Percentiles rank a stretch among this genome's conserved stretches.
Evolutionary conservation across 2,113 vertebrate genomes (phyloP).

Genomic region (Acrocephalus arundinaceus): DNA sequence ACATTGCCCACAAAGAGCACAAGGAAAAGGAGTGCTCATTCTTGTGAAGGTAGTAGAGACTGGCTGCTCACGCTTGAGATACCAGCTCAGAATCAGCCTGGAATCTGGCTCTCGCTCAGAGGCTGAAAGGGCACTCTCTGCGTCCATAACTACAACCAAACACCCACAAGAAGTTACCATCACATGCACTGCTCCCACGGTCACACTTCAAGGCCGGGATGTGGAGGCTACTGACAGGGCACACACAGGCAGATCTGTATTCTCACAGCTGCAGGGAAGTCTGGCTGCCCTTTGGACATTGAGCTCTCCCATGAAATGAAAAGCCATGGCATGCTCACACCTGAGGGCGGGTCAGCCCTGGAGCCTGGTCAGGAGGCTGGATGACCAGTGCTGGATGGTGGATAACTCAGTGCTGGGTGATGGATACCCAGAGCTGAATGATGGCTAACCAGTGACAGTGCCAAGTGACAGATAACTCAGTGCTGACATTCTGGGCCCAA

Average conservation of each 20-base stretch:
- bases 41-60: too few species aligned
- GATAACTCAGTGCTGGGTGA: neutral
- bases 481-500: too few species aligned
- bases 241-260: too few species aligned
- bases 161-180: neutral
- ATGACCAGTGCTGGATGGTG: neutral
- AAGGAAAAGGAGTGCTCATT: neutral
- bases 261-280: neutral
- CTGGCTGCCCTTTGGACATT: neutral
- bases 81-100: neutral
- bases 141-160: neutral
- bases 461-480: too few species aligned
- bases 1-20: fast-evolving
- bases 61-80: neutral
- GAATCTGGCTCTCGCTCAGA: neutral
- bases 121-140: neutral
- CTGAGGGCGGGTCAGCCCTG: neutral
- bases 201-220: neutral
- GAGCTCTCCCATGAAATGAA: neutral
- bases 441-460: too few species aligned
- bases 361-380: neutral
- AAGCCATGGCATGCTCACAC: neutral
- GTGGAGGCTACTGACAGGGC: neutral
- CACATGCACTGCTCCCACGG: neutral
- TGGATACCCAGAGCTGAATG: neutral